Base-by-base conservation (phyloP, 1,140 invertebrate genomes). In the Drosophila pruinosa region DNA sequence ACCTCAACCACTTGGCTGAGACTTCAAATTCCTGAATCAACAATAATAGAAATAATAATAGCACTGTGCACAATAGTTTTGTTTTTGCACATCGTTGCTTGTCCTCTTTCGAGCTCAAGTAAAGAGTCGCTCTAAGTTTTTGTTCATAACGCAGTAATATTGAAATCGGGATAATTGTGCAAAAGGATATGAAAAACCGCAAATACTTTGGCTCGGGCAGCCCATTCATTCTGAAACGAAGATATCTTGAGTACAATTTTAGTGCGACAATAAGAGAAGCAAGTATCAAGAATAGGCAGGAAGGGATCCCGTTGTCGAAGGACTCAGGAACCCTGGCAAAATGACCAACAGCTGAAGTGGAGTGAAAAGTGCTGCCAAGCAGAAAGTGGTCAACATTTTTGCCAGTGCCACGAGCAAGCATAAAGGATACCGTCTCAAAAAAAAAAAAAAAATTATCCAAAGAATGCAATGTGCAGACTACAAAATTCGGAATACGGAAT, bases 381-480 rank as follows among this genome's bases (percentile, higher is more conserved):
- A 81, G 82, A 88, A 86, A 86, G 82, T 86, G 81, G 81, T 86
- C 81, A 86, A 88, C 81, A 86, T 81, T 88, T 85, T 86, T 86
- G 81, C 81, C 82, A 88, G 64, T 77, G 82, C 81, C 65, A 74
- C 80, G 81, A 77, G 81, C 81, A 86, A 86, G 81, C 70, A 85
- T 85, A 85, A 85, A 86, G 82, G 79, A 78, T 61, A 75, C 50
- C 41, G 57, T 10, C 43, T 36, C 7, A 22, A 15, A 31, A 59
- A 52, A 75, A 41, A 31, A 8, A 50, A 75, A 43, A 43, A 41
- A 8, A 22, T 2, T 21, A 28, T 41, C 41, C 65, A 63, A 36
- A 58, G 59, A 70, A 39, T 36, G 48, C 17, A 36, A 31, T 19
- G 12, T 48, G 4, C 24, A 15, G 24, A 28, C 15, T 43, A 21